These are phyloP conservation scores for Zapus hudsonius DNA, from an alignment of 2,113 vertebrate species.

Conservation along the genomic window DNA sequence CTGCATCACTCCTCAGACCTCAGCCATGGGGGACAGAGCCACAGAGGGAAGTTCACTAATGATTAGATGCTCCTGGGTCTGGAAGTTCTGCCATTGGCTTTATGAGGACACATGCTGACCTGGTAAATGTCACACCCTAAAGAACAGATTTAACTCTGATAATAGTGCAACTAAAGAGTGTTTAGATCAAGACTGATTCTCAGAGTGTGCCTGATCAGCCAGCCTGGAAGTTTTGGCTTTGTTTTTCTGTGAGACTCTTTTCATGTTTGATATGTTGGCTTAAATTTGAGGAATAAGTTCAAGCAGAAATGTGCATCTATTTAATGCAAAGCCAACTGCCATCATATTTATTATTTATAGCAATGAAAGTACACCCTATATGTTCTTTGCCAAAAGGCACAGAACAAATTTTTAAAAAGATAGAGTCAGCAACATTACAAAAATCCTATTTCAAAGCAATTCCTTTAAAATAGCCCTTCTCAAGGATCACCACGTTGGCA, in stretches of 20 bases:
- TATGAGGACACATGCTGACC: neutral
- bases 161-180: neutral
- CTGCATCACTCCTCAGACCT: neutral
- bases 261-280: slow-evolving; percentile 47
- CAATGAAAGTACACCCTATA: slow-evolving; percentile 54
- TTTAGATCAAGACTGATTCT: neutral
- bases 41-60: neutral
- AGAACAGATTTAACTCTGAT: slow-evolving; percentile 54
- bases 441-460: slow-evolving; percentile 70
- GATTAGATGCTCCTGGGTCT: neutral
- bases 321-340: slow-evolving; percentile 49
- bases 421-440: slow-evolving; percentile 56
- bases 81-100: slow-evolving; percentile 14
- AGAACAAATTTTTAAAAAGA: slow-evolving; percentile 62
- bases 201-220: neutral
- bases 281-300: slow-evolving; percentile 26
- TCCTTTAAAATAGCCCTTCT: slow-evolving; percentile 55
- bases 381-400: slow-evolving; percentile 58
- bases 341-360: slow-evolving; percentile 65
- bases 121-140: slow-evolving; percentile 33
- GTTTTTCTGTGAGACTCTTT: slow-evolving; percentile 7
- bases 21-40: neutral
- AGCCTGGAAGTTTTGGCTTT: slow-evolving; percentile 9
- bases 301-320: slow-evolving; percentile 43
- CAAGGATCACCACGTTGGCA: slow-evolving; percentile 59